Percentiles rank a stretch among this genome's conserved stretches.
Evolutionary conservation across 2,888 invertebrate species (phyloP).

Genomic region (Sympetrum striolatum): DNA sequence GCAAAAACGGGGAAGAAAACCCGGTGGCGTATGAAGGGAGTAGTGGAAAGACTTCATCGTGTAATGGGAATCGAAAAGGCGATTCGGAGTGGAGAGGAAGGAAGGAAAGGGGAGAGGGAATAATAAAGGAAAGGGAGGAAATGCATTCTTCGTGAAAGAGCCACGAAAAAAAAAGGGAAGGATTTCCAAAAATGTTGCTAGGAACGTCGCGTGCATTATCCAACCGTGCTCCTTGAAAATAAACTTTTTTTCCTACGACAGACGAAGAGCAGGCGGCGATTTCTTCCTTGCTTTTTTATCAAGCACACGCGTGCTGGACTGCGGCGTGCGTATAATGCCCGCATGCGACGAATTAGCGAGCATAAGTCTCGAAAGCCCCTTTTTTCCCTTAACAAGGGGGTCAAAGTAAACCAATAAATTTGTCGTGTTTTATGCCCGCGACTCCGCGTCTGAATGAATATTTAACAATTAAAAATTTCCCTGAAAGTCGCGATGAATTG

Average conservation of each 20-base stretch:
- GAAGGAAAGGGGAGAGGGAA: neutral
- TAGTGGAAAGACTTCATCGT: neutral
- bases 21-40: neutral
- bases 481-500: neutral
- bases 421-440: neutral
- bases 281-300: neutral
- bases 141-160: neutral
- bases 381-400: neutral
- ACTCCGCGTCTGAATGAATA: neutral
- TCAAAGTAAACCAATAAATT: conserved; percentile 17
- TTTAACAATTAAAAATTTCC: neutral
- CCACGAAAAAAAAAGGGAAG: neutral
- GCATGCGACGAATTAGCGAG: conserved; percentile 11
- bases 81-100: neutral
- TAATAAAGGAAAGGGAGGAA: neutral
- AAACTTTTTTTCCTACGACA: neutral
- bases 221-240: neutral
- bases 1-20: neutral
- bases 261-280: neutral
- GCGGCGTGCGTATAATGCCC: neutral
- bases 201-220: conserved; percentile 2
- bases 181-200: conserved; percentile 7
- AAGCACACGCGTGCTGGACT: neutral
- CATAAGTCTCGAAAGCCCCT: neutral
- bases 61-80: neutral